Evolutionary conservation across 2,888 invertebrate species (phyloP).

Genomic region (Dicyrtoma fusca): DNA sequence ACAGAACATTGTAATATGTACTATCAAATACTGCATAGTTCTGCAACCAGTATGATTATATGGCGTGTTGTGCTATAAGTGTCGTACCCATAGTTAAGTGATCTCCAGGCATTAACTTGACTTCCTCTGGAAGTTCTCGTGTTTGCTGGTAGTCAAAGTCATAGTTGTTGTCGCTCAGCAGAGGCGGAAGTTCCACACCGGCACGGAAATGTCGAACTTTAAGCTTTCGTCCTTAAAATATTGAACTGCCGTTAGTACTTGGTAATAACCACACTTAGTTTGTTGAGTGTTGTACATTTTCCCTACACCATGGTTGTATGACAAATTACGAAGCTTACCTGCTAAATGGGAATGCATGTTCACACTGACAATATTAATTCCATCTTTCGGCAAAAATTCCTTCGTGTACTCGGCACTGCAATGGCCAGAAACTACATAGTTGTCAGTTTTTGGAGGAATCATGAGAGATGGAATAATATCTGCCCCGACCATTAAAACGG

Average conservation of each 20-base stretch:
- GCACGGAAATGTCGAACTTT: slow-evolving; percentile 29
- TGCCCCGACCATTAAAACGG: slow-evolving; percentile 76
- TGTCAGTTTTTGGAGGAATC: slow-evolving; percentile 77
- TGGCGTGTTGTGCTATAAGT: too few species aligned
- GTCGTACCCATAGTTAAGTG: slow-evolving; percentile 33
- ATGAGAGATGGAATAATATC: slow-evolving; percentile 79
- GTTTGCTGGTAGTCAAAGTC: slow-evolving; percentile 33
- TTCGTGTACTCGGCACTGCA: slow-evolving; percentile 74
- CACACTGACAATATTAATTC: slow-evolving; percentile 80
- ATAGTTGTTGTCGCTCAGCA: slow-evolving; percentile 20
- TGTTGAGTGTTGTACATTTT: too few species aligned
- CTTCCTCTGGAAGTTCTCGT: slow-evolving; percentile 6
- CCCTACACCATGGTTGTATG: too few species aligned
- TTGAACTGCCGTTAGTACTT: too few species aligned
- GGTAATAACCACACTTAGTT: too few species aligned
- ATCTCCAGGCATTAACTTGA: slow-evolving; percentile 33
- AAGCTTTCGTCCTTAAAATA: slow-evolving; percentile 5
- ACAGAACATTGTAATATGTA: neutral
- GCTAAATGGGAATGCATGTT: slow-evolving; percentile 74
- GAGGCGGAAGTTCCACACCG: slow-evolving; percentile 23
- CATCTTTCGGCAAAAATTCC: slow-evolving; percentile 60
- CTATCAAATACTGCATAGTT: neutral
- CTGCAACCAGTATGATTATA: neutral
- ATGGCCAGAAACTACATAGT: slow-evolving; percentile 79
- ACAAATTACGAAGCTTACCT: slow-evolving; percentile 61